phyloP scores from a whole-genome alignment of 2,113 vertebrate species.

The Nothoprocta perdicaria region DNA sequence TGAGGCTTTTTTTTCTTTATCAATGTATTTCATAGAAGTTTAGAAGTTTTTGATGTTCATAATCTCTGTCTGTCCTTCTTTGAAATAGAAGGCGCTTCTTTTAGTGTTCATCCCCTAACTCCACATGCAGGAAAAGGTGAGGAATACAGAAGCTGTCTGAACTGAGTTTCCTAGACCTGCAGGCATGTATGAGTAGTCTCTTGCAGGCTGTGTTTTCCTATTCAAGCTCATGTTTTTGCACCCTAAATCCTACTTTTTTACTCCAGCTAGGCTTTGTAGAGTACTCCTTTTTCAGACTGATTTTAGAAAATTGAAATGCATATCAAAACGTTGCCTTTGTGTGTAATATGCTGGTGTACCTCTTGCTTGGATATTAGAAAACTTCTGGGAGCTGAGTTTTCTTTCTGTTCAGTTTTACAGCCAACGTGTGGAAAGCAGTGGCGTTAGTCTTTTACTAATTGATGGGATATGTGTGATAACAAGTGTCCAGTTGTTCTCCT shows the following conservation, averaged over 20 bases:
- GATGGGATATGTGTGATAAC: background rate
- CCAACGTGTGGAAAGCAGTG: background rate
- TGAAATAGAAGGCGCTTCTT: background rate
- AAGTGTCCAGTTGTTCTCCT: background rate
- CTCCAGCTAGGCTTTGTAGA: background rate
- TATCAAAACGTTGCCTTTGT: background rate
- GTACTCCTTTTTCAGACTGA: background rate
- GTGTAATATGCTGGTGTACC: background rate
- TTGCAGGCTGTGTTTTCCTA: background rate
- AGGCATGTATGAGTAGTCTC: background rate
- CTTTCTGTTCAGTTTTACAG: background rate
- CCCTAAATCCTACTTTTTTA: background rate
- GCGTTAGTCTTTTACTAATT: background rate
- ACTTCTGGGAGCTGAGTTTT: background rate
- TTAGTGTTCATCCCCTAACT: background rate
- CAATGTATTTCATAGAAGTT: background rate
- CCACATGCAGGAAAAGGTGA: background rate
- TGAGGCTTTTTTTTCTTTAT: background rate
- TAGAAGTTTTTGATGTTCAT: background rate
- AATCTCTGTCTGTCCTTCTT: background rate
- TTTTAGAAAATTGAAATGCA: background rate
- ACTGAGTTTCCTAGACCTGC: background rate
- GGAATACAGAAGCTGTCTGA: background rate
- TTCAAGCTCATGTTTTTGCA: background rate
- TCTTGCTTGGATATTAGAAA: background rate